Base-by-base conservation (phyloP, 2,113 vertebrate genomes). In the Hyla sarda region DNA sequence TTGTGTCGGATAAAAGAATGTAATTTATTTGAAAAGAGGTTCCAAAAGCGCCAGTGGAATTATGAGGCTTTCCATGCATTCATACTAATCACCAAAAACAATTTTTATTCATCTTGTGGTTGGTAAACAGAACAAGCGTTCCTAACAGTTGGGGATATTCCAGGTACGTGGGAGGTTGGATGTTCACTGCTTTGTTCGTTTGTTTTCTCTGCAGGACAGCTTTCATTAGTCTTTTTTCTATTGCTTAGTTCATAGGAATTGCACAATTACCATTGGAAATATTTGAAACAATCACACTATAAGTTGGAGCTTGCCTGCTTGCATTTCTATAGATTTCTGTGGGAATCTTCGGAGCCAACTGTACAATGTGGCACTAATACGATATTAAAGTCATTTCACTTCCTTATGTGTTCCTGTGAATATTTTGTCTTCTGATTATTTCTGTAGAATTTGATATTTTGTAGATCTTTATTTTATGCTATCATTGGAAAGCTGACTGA, bases 151-250 rank as follows among this genome's bases (percentile, higher is more conserved):
- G 74, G 90, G 88, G 90, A 81, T 88, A 91, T 90, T 92, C 91
- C 92, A 93, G 92, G 92, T 93, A 92, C 90, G 92, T 92, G 90
- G 92, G 92, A 92, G 91, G 92, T 89, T 91, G 88, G 91, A 85
- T 91, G 85, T 89, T 93, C 89, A 89, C 87, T 92, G 90, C 89
- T 91, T 91, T 92, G 92, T 89, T 90, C 91, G 92, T 90, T 88
- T 91, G 92, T 92, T 88, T 91, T 94, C 92, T 86, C 87, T 85
- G 91, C 92, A 89, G 90, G 92, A 90, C 90, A 88, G 89, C 89
- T 91, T 92, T 92, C 92, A 93, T 93, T 93, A 93, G 93, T 93
- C 92, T 92, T 75, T 92, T 91, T 92, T 93, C 91, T 92, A 93
- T 92, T 92, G 91, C 88, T 93, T 92, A 90, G 91, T 93, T 93